Evolutionary conservation across 2,797 vertebrate genomes (phyloP).

Genomic region (Cephalopachus bancanus): DNA sequence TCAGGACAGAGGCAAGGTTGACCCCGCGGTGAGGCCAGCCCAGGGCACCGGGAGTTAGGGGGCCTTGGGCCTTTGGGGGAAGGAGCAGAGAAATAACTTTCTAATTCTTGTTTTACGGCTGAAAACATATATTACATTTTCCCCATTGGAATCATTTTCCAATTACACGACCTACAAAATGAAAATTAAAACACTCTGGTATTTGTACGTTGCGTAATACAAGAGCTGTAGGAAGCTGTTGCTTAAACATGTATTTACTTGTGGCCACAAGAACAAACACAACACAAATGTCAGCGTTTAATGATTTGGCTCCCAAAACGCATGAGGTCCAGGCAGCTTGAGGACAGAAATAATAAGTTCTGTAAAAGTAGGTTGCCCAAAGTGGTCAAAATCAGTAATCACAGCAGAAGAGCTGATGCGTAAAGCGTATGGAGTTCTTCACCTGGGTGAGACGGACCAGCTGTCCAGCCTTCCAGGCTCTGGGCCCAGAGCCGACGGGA

Average conservation of each 20-base stretch:
- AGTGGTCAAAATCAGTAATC: constrained; percentile 18
- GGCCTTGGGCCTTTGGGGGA: background rate
- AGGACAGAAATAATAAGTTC: background rate
- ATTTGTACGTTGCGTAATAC: constrained; percentile 58
- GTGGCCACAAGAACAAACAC: constrained; percentile 64
- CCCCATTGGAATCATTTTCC: constrained; percentile 17
- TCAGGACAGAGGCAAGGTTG: background rate
- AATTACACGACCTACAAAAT: background rate
- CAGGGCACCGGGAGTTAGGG: background rate
- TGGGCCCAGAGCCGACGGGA: background rate
- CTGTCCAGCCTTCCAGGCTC: no score
- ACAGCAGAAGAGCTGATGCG: background rate
- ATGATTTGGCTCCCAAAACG: constrained; percentile 52
- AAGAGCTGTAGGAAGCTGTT: constrained; percentile 46
- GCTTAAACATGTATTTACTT: constrained; percentile 59
- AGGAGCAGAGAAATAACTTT: background rate
- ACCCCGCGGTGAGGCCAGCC: fast-evolving
- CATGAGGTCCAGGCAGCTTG: background rate
- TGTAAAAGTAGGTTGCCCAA: background rate
- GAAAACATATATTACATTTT: background rate
- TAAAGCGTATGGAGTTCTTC: background rate
- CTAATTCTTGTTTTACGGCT: background rate
- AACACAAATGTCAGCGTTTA: constrained; percentile 63
- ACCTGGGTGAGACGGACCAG: no score
- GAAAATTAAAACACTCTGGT: constrained; percentile 65